Evolutionary conservation across 2,797 vertebrate species (phyloP), one percentile per base, ranked within the genome.

Genomic region (Eutrigla gurnardus): DNA sequence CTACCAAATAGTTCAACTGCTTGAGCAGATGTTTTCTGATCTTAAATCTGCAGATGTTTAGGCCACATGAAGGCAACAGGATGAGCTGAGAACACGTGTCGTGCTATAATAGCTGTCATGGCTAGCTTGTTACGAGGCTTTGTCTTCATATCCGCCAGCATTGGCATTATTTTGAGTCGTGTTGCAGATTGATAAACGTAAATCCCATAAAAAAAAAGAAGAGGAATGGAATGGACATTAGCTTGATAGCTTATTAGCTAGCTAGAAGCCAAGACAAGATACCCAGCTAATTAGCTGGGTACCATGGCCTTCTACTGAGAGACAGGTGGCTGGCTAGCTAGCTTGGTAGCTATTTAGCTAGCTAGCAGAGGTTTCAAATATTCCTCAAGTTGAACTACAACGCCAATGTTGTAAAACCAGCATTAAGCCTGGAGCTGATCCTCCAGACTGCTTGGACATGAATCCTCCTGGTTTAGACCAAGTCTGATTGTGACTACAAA

Each of bases 41-140:
- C 14, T 57, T 45, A 53, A 70, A 67, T 57, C n/a, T 73, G 63
- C 43, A 63, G 13, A 1, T 52, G n/a, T 69, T 67, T 54, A 42
- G 37, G 33, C 46, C 55, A 73, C 58, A 53, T 40, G 57, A 43
- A 2, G 53, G n/a, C 50, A 65, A 32, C 57, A 67, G 17, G 35
- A 67, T 32, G 25, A 60, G 5, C 35, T 61, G 25, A 69, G 45
- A 55, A 64, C 45, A 62, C 3, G 32, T 45, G 4, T 11, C 25
- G 40, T 17, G 8, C n/a, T 15, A 43, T 8, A 37, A 58, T 52
- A 46, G 46, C 40, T 46, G 3, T 18, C 3, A 14, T 14, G 17
- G 3, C 15, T 4, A 33, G 32, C 3, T 0, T 15, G 17, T 71
- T 60, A 7, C 42, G 25, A 33, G 37, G 36, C 36, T 35, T 65